phyloP scores from a whole-genome alignment of 1,140 invertebrate species.

The Ridgeia piscesae region DNA sequence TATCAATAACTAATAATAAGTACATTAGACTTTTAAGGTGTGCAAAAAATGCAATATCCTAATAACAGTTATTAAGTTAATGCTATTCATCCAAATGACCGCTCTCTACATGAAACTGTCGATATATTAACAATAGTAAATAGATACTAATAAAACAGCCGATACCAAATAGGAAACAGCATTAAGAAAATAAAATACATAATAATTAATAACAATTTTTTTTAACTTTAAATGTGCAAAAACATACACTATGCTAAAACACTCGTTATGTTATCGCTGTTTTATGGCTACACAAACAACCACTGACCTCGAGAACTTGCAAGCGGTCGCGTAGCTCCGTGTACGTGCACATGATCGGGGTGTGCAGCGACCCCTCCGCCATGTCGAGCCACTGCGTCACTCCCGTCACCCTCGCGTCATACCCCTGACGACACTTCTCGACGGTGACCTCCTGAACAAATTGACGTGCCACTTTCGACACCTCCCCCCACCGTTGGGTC shows the following conservation, averaged over 20 bases:
- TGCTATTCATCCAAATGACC: too few species aligned
- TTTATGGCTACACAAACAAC: constrained; percentile 16
- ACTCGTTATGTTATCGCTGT: background rate
- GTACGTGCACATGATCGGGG: constrained; percentile 66
- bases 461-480: constrained; percentile 32
- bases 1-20: too few species aligned
- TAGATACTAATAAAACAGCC: too few species aligned
- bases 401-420: constrained; percentile 70
- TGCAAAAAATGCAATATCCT: too few species aligned
- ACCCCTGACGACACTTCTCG: constrained; percentile 77
- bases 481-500: constrained; percentile 75
- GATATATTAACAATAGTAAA: too few species aligned
- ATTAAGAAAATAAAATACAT: too few species aligned
- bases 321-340: constrained; percentile 77
- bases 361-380: constrained; percentile 65
- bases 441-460: constrained; percentile 82
- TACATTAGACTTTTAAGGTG: too few species aligned
- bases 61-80: too few species aligned
- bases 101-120: too few species aligned
- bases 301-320: constrained; percentile 72
- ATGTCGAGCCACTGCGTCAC: constrained; percentile 78
- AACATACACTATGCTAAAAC: too few species aligned
- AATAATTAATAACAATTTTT: too few species aligned
- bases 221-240: background rate
- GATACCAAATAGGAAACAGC: too few species aligned